These are phyloP conservation scores for Chelidonichthys spinosus DNA, from an alignment of 2,797 vertebrate genomes.

Conservation along the genomic window DNA sequence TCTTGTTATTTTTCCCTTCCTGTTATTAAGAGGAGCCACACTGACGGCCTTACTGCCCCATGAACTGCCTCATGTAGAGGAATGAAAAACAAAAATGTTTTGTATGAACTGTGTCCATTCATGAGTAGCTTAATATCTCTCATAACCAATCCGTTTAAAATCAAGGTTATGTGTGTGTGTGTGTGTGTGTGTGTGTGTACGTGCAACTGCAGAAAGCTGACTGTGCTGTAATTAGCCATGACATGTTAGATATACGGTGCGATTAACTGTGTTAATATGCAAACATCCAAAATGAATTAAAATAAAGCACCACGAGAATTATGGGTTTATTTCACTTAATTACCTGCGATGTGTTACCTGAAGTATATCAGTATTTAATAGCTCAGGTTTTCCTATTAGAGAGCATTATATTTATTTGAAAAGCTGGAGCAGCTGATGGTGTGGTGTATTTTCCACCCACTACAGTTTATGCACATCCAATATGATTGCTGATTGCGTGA, in stretches of 20 bases:
- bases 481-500: constrained; percentile 6
- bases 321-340: constrained; percentile 65
- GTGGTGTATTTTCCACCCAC: constrained; percentile 23
- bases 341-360: constrained; percentile 50
- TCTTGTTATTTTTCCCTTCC: neutral
- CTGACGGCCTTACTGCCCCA: constrained; percentile 2
- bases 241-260: constrained; percentile 75
- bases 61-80: constrained; percentile 3
- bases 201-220: constrained; percentile 51
- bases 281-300: constrained; percentile 83
- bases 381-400: constrained; percentile 12
- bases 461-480: constrained; percentile 7
- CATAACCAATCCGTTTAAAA: constrained; percentile 38
- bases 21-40: neutral
- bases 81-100: constrained; percentile 7
- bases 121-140: constrained; percentile 39
- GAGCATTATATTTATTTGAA: constrained; percentile 14
- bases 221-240: constrained; percentile 82
- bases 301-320: constrained; percentile 70
- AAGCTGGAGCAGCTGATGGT: constrained; percentile 4
- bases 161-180: constrained; percentile 14
- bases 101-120: constrained; percentile 22
- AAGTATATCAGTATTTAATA: constrained; percentile 50
- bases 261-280: constrained; percentile 84
- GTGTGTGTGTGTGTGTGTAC: constrained; percentile 26